phyloP scores from a whole-genome alignment of 2,888 invertebrate species.

The Protonemura montana region DNA sequence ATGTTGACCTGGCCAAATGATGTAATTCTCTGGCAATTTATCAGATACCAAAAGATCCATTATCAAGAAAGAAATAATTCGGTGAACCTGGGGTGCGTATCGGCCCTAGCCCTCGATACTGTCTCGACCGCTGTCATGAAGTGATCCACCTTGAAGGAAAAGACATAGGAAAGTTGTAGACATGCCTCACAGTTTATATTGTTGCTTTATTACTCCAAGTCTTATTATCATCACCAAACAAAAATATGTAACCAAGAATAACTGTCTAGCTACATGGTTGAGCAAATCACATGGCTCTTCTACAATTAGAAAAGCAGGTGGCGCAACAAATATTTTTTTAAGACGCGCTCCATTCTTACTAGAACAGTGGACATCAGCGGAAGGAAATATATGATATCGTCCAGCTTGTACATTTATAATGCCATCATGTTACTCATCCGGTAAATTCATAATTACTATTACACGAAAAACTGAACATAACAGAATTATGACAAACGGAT shows the following conservation, averaged over 20 bases:
- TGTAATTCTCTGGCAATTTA: too few relatives aligned
- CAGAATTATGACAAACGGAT: neutral
- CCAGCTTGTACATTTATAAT: neutral
- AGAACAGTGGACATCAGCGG: neutral
- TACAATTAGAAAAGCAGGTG: neutral
- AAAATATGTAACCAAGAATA: neutral
- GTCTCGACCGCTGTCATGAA: too few relatives aligned
- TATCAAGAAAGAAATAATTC: too few relatives aligned
- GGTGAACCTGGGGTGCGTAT: too few relatives aligned
- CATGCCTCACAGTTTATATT: neutral
- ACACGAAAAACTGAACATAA: neutral
- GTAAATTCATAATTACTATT: neutral
- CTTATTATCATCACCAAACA: neutral
- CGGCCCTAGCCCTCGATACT: too few relatives aligned
- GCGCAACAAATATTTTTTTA: too few relatives aligned
- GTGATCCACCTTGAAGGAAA: neutral
- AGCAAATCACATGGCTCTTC: neutral
- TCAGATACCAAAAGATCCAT: too few relatives aligned
- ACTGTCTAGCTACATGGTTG: neutral
- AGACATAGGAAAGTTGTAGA: neutral
- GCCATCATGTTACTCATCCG: neutral
- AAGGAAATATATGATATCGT: neutral
- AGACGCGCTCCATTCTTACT: too few relatives aligned
- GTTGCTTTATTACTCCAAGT: neutral
- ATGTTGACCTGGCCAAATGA: too few relatives aligned